phyloP scores from a whole-genome alignment of 2,888 invertebrate species.

The Ornithoptera priamus region DNA sequence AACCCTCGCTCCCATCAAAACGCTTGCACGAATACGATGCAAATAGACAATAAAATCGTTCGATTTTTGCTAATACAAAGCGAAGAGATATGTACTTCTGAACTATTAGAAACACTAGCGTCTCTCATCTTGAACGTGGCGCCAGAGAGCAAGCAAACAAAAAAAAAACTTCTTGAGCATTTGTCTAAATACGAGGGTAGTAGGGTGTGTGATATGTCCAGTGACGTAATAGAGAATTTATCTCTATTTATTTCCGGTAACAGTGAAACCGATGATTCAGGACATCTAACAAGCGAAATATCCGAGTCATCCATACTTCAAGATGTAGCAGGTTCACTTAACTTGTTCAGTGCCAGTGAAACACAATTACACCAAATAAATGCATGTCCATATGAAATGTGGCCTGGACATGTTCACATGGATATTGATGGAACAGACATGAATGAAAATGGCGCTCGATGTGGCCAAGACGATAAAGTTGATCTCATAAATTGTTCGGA shows the following conservation, averaged over 20 bases:
- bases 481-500: slow-evolving; percentile 73
- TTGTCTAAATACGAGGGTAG: slow-evolving; percentile 68
- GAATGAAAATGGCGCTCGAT: slow-evolving; percentile 56
- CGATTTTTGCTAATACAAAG: slow-evolving; percentile 77
- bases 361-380: slow-evolving; percentile 62
- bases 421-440: slow-evolving; percentile 56
- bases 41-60: slow-evolving; percentile 74
- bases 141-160: slow-evolving; percentile 58
- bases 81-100: slow-evolving; percentile 75
- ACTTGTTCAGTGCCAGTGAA: slow-evolving; percentile 65
- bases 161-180: slow-evolving; percentile 60
- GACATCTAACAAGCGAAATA: slow-evolving; percentile 48
- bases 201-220: slow-evolving; percentile 65
- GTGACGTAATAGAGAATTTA: slow-evolving; percentile 66
- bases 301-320: slow-evolving; percentile 64
- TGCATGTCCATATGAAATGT: slow-evolving; percentile 67
- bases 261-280: slow-evolving; percentile 50
- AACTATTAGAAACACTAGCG: slow-evolving; percentile 74
- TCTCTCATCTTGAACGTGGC: slow-evolving; percentile 66
- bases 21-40: slow-evolving; percentile 48
- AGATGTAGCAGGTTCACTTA: slow-evolving; percentile 72
- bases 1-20: slow-evolving; percentile 44
- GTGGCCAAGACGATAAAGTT: slow-evolving; percentile 67
- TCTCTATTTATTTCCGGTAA: slow-evolving; percentile 48
- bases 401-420: slow-evolving; percentile 65